Percentiles rank a stretch among this genome's conserved stretches.
Conservation (phyloP, 2,797 vertebrate genomes). For the Glyptemys insculpta region DNA sequence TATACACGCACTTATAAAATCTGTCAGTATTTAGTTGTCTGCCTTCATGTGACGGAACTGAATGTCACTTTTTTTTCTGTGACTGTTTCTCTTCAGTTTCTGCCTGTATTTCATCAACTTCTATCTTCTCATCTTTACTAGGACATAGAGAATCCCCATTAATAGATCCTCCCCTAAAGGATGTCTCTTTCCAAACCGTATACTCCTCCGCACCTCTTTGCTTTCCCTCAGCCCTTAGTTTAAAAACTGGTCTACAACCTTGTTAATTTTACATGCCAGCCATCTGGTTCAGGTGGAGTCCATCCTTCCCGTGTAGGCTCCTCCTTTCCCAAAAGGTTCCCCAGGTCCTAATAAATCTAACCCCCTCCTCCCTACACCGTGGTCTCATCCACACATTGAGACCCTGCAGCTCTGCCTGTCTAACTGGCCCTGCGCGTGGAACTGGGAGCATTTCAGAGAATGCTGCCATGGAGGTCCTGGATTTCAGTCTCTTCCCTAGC, state of each 20-base stretch:
- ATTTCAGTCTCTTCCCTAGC: too few relatives aligned
- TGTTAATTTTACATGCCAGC: neutral
- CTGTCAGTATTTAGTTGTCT: neutral
- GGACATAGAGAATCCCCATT: too few relatives aligned
- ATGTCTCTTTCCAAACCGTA: too few relatives aligned
- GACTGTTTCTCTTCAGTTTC: neutral
- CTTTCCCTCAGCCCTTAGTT: too few relatives aligned
- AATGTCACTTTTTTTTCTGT: neutral
- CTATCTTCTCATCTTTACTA: neutral
- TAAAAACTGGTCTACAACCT: too few relatives aligned
- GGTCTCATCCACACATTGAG: neutral
- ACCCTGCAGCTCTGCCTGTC: too few relatives aligned
- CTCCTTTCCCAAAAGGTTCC: neutral
- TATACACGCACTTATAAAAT: too few relatives aligned
- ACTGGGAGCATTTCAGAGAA: too few relatives aligned
- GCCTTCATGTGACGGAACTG: neutral
- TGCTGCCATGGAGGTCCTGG: too few relatives aligned
- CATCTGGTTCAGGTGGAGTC: neutral
- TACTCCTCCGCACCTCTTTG: too few relatives aligned
- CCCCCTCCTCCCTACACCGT: neutral
- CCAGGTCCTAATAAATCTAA: neutral
- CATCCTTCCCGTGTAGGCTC: neutral
- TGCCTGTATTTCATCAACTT: neutral
- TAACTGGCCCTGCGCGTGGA: too few relatives aligned
- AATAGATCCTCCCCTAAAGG: too few relatives aligned